phyloP scores from a whole-genome alignment of 2,113 vertebrate genomes.

The Anseranas semipalmata region DNA sequence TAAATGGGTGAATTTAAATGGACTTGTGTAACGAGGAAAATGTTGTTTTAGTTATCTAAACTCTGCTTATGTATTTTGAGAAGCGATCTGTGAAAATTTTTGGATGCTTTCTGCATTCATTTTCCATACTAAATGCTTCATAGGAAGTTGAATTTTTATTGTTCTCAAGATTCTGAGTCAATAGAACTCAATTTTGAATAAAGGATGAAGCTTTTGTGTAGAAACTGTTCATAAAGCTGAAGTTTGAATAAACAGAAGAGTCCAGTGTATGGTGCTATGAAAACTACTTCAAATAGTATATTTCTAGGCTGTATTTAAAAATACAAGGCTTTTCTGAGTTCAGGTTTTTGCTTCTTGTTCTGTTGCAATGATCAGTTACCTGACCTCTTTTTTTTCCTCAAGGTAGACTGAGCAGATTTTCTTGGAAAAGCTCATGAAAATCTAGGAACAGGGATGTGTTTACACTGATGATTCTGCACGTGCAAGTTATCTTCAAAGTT shows the following conservation, averaged over 20 bases:
- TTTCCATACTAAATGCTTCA: background rate
- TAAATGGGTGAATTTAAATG: background rate
- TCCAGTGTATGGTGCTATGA: background rate
- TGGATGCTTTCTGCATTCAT: background rate
- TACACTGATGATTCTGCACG: background rate
- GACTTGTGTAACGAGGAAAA: background rate
- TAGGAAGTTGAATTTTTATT: background rate
- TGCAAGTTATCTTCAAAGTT: background rate
- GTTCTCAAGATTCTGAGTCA: background rate
- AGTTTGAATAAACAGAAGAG: background rate
- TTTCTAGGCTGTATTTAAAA: background rate
- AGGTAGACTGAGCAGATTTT: background rate
- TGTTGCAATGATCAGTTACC: background rate
- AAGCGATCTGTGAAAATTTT: background rate
- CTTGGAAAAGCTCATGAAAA: background rate
- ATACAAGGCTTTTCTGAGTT: background rate
- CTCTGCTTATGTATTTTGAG: background rate
- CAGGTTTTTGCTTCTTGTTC: background rate
- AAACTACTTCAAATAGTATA: background rate
- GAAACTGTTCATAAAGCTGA: background rate
- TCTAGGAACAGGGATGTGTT: background rate
- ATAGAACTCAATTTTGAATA: background rate
- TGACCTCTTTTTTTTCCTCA: background rate
- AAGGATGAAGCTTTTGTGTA: background rate
- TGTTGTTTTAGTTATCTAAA: fast-evolving